Base-by-base conservation (phyloP, 2,113 vertebrate species). In the Butastur rufipennis region DNA sequence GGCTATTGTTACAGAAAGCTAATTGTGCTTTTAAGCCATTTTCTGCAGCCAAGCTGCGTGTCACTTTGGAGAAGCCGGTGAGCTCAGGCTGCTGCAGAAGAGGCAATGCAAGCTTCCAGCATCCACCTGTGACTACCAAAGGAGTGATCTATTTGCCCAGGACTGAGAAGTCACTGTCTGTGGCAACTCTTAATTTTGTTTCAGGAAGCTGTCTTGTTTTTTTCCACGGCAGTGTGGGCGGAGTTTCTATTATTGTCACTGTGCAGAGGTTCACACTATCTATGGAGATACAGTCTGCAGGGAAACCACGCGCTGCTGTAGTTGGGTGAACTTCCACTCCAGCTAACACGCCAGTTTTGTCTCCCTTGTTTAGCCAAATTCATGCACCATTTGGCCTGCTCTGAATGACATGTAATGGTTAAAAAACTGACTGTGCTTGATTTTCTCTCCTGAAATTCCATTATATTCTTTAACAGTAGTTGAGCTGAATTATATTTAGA, bases 1-100 rank as follows among this genome's bases (percentile, higher is more conserved):
- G 91, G 40, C 93, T 93, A 97, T 98, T 97, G 98, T 98, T 97
- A 92, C 89, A 72, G 88, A 90, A 83, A 97, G 92, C 82, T 97
- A 97, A 97, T 97, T 96, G 94, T 97, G 86, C 86, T 97, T 95
- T 97, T 94, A 86, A 96, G 73, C 70, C 66, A 0, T 68, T 85
- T 91, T 93, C 87, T 96, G 78, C 84, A 85, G 85, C 70, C 42
- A 56, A 82, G 55, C 66, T 85, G 58, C 2, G 2, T 11, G 0
- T 42, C 40, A 17, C 81, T 91, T 58, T 32, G 81, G 83, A 93
- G 91, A 85, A 56, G 83, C 25, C 13, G 0, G 23, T 2, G 62
- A 89, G 81, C 36, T 79, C 11, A 0, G 81, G 62, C 45, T 85
- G 78, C 34, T 65, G 40, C 20, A 6, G 42, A 56, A 72, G 62